A percentile compares a stretch with the other conserved stretches of the same genome.
phyloP scores from a whole-genome alignment of 2,113 vertebrate genomes.

The Larimichthys crocea region DNA sequence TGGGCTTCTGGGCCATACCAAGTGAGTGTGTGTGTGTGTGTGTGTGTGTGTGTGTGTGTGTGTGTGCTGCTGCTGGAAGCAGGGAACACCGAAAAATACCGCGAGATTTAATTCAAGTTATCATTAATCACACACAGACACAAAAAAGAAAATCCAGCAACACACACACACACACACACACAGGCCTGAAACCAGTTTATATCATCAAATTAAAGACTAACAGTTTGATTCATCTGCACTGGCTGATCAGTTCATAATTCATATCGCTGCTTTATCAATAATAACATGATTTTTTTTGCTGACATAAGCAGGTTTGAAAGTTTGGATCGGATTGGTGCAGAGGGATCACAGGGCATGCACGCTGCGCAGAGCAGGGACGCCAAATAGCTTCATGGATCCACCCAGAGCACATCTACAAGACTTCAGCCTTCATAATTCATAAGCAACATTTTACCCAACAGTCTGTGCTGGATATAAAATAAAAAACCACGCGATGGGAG shows the following conservation, averaged over 20 bases:
- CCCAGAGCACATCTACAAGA: not conserved
- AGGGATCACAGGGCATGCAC: not conserved
- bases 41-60: too few species aligned
- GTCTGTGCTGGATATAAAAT: not conserved
- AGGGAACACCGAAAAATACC: slow-evolving; percentile 44
- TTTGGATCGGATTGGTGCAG: slow-evolving; percentile 44
- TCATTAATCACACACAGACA: not conserved
- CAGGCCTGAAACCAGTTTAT: not conserved
- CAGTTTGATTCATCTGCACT: not conserved
- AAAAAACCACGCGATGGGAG: not conserved
- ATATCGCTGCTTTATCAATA: not conserved
- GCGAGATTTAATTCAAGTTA: slow-evolving; percentile 45
- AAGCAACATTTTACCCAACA: not conserved
- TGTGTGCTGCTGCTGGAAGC: not conserved
- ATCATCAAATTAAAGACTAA: too few species aligned
- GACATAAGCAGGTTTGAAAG: slow-evolving; percentile 49
- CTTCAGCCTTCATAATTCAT: not conserved
- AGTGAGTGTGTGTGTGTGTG: not conserved
- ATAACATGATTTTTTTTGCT: not conserved
- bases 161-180: not conserved
- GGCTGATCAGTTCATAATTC: not conserved
- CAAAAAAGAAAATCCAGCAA: not conserved
- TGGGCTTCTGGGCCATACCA: slow-evolving; percentile 56
- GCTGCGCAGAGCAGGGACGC: slow-evolving; percentile 23
- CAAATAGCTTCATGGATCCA: slow-evolving; percentile 2